Evolutionary conservation across 2,888 invertebrate genomes (phyloP).

Genomic region (Ashinkailepas kermadecensis): DNA sequence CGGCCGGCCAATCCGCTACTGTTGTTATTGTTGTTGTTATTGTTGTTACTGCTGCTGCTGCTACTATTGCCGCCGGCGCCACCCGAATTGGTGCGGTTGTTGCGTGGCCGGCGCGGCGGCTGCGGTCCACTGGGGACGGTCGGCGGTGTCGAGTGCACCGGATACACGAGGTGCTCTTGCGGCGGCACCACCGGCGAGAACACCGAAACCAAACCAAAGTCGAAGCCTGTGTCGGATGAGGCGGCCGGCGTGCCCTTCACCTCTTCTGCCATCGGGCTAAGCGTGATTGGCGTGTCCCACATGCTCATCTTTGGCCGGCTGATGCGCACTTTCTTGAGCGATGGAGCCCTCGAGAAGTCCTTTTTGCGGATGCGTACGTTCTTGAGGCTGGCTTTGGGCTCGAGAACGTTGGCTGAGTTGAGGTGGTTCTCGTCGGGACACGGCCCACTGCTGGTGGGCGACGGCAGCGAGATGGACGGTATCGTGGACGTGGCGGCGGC

Average conservation of each 20-base stretch:
- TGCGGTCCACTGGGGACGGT: background rate
- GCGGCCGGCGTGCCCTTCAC: background rate
- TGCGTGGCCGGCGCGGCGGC: background rate
- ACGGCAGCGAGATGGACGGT: background rate
- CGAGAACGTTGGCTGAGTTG: background rate
- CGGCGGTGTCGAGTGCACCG: background rate
- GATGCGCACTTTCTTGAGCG: background rate
- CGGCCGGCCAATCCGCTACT: background rate
- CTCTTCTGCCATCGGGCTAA: too few relatives aligned
- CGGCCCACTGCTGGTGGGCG: background rate
- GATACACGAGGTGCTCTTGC: slow-evolving; percentile 1
- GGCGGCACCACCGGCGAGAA: slow-evolving; percentile 1
- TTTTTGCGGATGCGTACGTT: background rate
- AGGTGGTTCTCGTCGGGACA: background rate
- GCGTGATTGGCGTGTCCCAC: background rate
- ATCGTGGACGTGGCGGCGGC: too few relatives aligned
- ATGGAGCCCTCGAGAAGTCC: background rate
- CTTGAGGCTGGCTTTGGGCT: background rate
- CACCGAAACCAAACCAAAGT: background rate
- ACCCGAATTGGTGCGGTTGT: background rate
- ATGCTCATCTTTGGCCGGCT: background rate
- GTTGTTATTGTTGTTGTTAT: background rate
- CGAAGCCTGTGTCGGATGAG: background rate
- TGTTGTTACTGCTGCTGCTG: background rate
- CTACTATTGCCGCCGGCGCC: background rate